phyloP scores from a whole-genome alignment of 2,888 invertebrate species.

The Eudasyphora cyanicolor region DNA sequence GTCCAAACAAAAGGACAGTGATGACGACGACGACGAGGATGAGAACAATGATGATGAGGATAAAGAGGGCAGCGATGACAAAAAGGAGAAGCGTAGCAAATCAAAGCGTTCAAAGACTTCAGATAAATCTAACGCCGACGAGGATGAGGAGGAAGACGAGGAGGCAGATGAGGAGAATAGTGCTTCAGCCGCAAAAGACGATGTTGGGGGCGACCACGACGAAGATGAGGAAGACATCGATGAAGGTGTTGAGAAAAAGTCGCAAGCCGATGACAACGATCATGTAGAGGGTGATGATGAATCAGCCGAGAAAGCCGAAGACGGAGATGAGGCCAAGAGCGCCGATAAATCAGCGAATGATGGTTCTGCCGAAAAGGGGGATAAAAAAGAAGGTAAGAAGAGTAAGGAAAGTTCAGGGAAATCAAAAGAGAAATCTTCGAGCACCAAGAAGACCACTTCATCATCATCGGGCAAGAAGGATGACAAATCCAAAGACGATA shows the following conservation, averaged over 20 bases:
- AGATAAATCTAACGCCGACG: conserved; percentile 61
- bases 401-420: conserved; percentile 76
- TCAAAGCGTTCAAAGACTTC: conserved; percentile 67
- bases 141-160: conserved; percentile 64
- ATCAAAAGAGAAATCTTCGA: conserved; percentile 69
- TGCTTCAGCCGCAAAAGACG: conserved; percentile 37
- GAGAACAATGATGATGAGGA: conserved; percentile 69
- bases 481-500: conserved; percentile 68
- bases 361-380: conserved; percentile 68
- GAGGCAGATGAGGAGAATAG: conserved; percentile 65
- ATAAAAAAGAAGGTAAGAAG: conserved; percentile 78
- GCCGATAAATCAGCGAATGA: conserved; percentile 70
- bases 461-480: conserved; percentile 69
- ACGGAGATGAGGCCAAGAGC: conserved; percentile 79
- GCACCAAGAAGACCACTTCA: conserved; percentile 69
- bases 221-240: conserved; percentile 69
- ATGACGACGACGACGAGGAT: conserved; percentile 71
- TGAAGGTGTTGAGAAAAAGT: conserved; percentile 69
- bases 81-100: conserved; percentile 64
- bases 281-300: conserved; percentile 71
- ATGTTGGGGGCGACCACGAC: conserved; percentile 55
- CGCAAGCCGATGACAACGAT: conserved; percentile 65
- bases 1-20: conserved; percentile 68
- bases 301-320: conserved; percentile 76
- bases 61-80: conserved; percentile 67